Evolutionary conservation across 2,888 invertebrate genomes (phyloP).

Genomic region (Selenia dentaria): DNA sequence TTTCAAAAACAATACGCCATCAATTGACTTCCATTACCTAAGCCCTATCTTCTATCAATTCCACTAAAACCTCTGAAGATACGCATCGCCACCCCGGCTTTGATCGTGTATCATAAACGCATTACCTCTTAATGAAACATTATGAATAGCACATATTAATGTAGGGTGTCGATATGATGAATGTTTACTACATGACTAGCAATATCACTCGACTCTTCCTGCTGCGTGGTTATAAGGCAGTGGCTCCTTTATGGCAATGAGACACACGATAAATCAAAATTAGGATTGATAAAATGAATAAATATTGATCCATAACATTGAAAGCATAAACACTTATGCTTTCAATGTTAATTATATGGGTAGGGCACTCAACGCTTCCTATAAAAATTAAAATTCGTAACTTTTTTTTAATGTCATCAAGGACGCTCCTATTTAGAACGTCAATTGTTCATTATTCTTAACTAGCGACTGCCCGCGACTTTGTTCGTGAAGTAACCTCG

Average conservation of each 20-base stretch:
- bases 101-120: conserved; percentile 61
- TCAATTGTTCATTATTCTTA: too few relatives aligned
- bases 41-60: conserved; percentile 20
- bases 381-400: too few relatives aligned
- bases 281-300: conserved; percentile 34
- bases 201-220: conserved; percentile 57
- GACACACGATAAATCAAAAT: conserved; percentile 50
- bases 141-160: conserved; percentile 76
- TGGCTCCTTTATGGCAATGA: conserved; percentile 37
- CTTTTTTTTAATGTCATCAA: too few relatives aligned
- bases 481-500: too few relatives aligned
- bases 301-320: conserved; percentile 14
- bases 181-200: conserved; percentile 74
- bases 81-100: conserved; percentile 29
- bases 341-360: too few relatives aligned
- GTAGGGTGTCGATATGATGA: conserved; percentile 74
- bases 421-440: too few relatives aligned
- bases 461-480: too few relatives aligned
- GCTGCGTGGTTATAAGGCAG: conserved; percentile 59
- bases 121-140: conserved; percentile 81
- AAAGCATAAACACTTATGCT: conserved; percentile 1
- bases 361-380: too few relatives aligned
- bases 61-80: conserved; percentile 26
- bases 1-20: too few relatives aligned
- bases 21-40: conserved; percentile 15